Percentiles rank a stretch among this genome's conserved stretches.
Evolutionary conservation across 2,113 vertebrate genomes (phyloP).

Genomic region (Tychaedon coryphoeus): DNA sequence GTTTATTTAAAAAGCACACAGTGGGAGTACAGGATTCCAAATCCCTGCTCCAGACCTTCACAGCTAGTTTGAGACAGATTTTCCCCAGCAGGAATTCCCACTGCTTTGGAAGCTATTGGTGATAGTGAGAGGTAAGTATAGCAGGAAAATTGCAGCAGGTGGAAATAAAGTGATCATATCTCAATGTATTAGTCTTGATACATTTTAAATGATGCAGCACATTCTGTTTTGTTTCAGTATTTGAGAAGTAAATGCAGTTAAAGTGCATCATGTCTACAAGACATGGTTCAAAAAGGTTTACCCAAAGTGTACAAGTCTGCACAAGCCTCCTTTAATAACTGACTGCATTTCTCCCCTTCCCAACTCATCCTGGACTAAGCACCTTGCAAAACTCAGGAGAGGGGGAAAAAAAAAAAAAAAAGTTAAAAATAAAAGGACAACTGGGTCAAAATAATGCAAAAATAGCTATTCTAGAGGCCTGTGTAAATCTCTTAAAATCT

Average conservation of each 20-base stretch:
- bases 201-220: not conserved
- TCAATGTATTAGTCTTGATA: not conserved
- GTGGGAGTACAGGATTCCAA: not conserved
- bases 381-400: not conserved
- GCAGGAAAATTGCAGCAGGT: not conserved
- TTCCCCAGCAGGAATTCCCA: not conserved
- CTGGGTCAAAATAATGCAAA: not conserved
- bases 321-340: not conserved
- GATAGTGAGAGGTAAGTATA: not conserved
- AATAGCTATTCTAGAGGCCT: not conserved
- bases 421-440: not conserved
- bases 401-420: not conserved
- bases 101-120: not conserved
- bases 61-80: not conserved
- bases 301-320: not conserved
- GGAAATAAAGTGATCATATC: not conserved
- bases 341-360: not conserved
- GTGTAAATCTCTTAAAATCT: not conserved
- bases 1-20: not conserved
- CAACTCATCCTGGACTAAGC: not conserved
- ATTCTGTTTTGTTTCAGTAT: not conserved
- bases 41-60: not conserved
- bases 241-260: not conserved
- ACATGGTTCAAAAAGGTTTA: rapidly evolving
- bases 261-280: not conserved